phyloP scores from a whole-genome alignment of 2,888 invertebrate genomes.

The Entomobrya proxima region DNA sequence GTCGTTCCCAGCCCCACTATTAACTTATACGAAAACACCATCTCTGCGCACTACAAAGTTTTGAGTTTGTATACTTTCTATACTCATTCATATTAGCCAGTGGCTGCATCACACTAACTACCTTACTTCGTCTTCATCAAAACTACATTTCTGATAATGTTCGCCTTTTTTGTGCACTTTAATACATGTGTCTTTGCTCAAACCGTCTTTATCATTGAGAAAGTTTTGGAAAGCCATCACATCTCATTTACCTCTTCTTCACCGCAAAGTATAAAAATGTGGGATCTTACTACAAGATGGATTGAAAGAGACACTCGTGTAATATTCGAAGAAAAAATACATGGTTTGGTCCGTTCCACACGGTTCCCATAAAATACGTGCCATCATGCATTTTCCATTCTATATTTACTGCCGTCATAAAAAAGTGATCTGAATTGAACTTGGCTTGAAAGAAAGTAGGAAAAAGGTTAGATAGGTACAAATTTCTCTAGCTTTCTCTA shows the following conservation, averaged over 20 bases:
- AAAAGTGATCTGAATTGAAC: constrained; percentile 23
- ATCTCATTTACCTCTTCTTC: background rate
- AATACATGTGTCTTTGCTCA: too few relatives aligned
- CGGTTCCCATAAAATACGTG: constrained; percentile 9
- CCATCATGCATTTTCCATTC: background rate
- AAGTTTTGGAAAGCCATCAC: background rate
- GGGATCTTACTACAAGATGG: too few relatives aligned
- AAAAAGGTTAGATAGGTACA: background rate
- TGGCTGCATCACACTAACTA: constrained; percentile 14
- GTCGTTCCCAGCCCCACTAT: background rate
- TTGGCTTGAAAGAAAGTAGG: background rate
- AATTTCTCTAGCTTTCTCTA: background rate
- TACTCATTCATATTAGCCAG: too few relatives aligned
- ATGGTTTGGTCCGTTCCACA: background rate
- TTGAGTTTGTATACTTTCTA: background rate
- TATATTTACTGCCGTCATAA: background rate
- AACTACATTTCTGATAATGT: constrained; percentile 3
- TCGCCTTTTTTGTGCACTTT: background rate
- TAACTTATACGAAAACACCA: background rate
- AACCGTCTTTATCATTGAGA: background rate
- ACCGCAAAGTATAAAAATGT: background rate
- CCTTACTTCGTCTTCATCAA: constrained; percentile 19
- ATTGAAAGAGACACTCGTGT: too few relatives aligned
- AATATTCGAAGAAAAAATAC: background rate
- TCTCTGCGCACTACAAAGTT: background rate